phyloP scores from a whole-genome alignment of 2,797 vertebrate genomes.

The Delichon dasypus region DNA sequence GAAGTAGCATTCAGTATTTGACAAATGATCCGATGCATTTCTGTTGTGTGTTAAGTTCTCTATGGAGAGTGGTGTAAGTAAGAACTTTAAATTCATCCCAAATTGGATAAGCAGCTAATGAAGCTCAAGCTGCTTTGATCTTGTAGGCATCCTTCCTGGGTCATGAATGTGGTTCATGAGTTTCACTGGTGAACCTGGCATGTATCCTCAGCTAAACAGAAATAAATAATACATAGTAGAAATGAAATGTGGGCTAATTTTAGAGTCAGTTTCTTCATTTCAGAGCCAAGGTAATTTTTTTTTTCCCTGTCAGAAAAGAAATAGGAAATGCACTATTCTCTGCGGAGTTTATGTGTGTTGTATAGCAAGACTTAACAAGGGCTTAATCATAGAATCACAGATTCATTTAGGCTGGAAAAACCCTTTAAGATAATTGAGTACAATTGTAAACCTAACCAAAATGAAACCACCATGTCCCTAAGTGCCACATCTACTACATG shows the following conservation, averaged over 20 bases:
- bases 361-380: not conserved
- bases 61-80: not conserved
- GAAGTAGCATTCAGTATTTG: not conserved
- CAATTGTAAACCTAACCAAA: not conserved
- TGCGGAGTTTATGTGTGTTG: not conserved
- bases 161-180: not conserved
- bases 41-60: not conserved
- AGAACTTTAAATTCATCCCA: not conserved
- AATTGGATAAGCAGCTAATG: not conserved
- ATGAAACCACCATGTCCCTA: not conserved
- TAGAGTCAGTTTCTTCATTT: not conserved
- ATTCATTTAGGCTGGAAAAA: not conserved
- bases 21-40: not conserved
- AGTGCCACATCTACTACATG: rapidly evolving
- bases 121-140: not conserved
- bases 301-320: not conserved
- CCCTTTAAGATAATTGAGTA: rapidly evolving
- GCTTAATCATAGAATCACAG: not conserved
- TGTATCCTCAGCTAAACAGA: not conserved
- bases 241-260: not conserved
- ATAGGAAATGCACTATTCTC: not conserved
- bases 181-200: not conserved
- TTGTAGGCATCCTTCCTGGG: not conserved
- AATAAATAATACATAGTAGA: not conserved
- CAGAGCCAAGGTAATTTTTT: not conserved